Percentiles rank a stretch among this genome's conserved stretches.
phyloP scores from a whole-genome alignment of 1,140 invertebrate genomes.

The Dendroctonus ponderosae region DNA sequence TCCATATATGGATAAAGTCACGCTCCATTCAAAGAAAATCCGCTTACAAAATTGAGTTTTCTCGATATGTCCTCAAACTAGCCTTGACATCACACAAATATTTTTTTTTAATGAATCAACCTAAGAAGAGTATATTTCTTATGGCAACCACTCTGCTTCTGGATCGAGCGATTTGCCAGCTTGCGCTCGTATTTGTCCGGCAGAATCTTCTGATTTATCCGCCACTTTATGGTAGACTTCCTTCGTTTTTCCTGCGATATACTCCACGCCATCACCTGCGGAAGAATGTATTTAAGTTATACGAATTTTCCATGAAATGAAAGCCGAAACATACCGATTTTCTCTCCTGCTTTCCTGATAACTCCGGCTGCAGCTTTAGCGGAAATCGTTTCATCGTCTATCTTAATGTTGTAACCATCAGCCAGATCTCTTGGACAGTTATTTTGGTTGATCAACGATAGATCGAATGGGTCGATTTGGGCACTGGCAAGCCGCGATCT shows the following conservation, averaged over 20 bases:
- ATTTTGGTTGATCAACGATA: slow-evolving; percentile 71
- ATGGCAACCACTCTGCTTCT: slow-evolving; percentile 51
- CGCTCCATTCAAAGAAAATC: too few relatives aligned
- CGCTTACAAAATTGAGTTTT: too few relatives aligned
- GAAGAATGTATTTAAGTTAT: neutral
- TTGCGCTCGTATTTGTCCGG: slow-evolving; percentile 32
- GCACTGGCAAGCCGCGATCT: slow-evolving; percentile 60
- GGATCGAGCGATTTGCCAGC: slow-evolving; percentile 39
- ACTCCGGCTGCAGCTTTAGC: slow-evolving; percentile 67
- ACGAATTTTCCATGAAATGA: neutral
- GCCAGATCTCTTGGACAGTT: slow-evolving; percentile 59
- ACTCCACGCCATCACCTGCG: slow-evolving; percentile 61
- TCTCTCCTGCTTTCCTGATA: slow-evolving; percentile 67
- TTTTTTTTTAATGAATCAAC: too few relatives aligned
- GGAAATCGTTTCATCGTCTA: slow-evolving; percentile 73
- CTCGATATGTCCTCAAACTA: too few relatives aligned
- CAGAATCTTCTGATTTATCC: slow-evolving; percentile 35
- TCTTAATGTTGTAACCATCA: slow-evolving; percentile 63
- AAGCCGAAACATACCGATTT: slow-evolving; percentile 49
- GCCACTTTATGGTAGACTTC: slow-evolving; percentile 57
- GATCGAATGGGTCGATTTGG: slow-evolving; percentile 70
- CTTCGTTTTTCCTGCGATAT: slow-evolving; percentile 55
- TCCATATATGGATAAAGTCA: too few relatives aligned
- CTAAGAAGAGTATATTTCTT: slow-evolving; percentile 1
- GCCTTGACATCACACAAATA: too few relatives aligned